These are phyloP conservation scores for Eilema griseolum DNA, from an alignment of 2,888 invertebrate genomes.

Conservation along the genomic window DNA sequence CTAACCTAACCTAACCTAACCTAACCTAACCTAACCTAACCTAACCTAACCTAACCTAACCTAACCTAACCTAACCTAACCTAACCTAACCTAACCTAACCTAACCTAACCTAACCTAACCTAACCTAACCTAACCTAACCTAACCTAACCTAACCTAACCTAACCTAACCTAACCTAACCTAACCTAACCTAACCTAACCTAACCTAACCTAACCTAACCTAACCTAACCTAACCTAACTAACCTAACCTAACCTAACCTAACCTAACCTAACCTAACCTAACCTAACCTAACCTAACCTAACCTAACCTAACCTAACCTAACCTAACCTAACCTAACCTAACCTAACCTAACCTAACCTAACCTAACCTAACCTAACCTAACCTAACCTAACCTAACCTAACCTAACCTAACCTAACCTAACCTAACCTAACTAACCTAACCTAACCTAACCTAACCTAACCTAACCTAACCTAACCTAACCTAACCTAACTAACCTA, in stretches of 20 bases:
- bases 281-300: slow-evolving; percentile 16
- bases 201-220: slow-evolving; percentile 34
- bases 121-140: slow-evolving; percentile 9
- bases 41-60: slow-evolving; percentile 26
- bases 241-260: slow-evolving; percentile 28
- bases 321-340: slow-evolving; percentile 22
- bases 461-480: background rate
- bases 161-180: slow-evolving; percentile 20
- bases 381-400: slow-evolving; percentile 5
- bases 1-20: slow-evolving; percentile 16
- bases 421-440: background rate
- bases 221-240: slow-evolving; percentile 30
- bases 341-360: slow-evolving; percentile 25
- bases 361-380: slow-evolving; percentile 2
- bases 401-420: background rate
- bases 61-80: slow-evolving; percentile 11
- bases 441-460: background rate
- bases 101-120: slow-evolving; percentile 7
- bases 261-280: no score
- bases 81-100: slow-evolving; percentile 11
- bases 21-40: slow-evolving; percentile 14
- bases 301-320: slow-evolving; percentile 17
- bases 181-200: slow-evolving; percentile 34
- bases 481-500: slow-evolving; percentile 11
- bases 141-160: background rate